Percentiles rank a stretch among this genome's conserved stretches.
These are phyloP conservation scores for Epizoanthus rinbou DNA, from an alignment of 92 coral and sea anemone species.

Conservation along the genomic window DNA sequence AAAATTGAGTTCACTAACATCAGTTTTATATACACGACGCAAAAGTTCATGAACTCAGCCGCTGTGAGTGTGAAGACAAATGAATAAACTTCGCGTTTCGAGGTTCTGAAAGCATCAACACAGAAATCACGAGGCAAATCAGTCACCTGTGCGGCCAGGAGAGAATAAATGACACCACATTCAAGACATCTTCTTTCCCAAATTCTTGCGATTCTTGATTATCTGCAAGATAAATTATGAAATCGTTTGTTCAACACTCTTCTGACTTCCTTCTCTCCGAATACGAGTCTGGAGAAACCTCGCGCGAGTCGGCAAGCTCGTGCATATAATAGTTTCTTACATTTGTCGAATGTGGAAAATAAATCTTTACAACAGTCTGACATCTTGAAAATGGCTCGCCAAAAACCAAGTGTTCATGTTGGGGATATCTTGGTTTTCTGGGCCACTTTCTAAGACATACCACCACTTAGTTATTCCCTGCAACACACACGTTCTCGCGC, in stretches of 20 bases:
- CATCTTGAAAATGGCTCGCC: constrained; percentile 63
- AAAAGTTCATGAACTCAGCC: not conserved
- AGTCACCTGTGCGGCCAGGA: constrained; percentile 98
- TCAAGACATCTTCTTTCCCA: constrained; percentile 81
- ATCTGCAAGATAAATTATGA: constrained; percentile 51
- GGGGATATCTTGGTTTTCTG: constrained; percentile 52
- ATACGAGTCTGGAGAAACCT: constrained; percentile 25
- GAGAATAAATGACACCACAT: constrained; percentile 79
- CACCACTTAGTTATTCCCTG: constrained; percentile 47
- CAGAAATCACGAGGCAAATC: not conserved
- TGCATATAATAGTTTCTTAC: constrained; percentile 49
- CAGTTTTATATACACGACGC: not conserved
- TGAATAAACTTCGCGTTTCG: too few relatives aligned
- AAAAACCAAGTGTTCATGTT: constrained; percentile 18
- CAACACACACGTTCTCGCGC: constrained; percentile 78
- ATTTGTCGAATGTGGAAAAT: constrained; percentile 84
- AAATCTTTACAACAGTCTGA: constrained; percentile 98
- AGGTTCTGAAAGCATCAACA: not conserved
- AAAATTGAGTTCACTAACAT: not conserved
- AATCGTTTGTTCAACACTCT: not conserved
- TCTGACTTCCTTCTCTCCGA: constrained; percentile 1
- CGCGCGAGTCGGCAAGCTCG: not conserved
- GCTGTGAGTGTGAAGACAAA: not conserved
- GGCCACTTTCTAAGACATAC: constrained; percentile 54
- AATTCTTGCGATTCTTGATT: constrained; percentile 81